These are phyloP conservation scores for Tachycineta bicolor DNA, from an alignment of 2,113 vertebrate species.

Conservation along the genomic window DNA sequence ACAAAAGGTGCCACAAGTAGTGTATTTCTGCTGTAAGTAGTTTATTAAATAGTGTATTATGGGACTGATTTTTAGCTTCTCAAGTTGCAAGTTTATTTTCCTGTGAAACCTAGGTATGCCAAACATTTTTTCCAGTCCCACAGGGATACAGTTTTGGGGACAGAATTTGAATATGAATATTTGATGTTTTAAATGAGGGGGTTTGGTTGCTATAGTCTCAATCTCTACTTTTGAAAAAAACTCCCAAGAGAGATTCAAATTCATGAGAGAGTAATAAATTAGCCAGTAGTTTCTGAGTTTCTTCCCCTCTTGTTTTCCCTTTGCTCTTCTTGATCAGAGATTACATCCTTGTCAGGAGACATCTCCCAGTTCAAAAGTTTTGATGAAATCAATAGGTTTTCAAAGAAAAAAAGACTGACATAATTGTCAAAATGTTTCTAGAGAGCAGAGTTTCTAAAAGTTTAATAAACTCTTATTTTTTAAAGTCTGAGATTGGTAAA, in stretches of 20 bases:
- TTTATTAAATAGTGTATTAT: background rate
- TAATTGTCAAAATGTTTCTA: background rate
- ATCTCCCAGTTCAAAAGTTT: background rate
- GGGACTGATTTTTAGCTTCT: background rate
- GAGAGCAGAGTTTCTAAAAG: background rate
- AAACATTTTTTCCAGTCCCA: background rate
- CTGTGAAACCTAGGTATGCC: background rate
- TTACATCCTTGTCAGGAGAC: background rate
- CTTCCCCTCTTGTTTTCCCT: fast-evolving
- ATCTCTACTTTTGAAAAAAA: background rate
- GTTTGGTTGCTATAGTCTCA: background rate
- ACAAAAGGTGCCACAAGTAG: background rate
- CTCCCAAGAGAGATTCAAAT: background rate
- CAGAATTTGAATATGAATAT: background rate
- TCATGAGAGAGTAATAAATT: background rate
- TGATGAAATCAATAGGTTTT: background rate
- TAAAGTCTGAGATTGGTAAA: background rate
- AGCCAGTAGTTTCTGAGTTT: background rate
- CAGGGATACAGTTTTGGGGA: background rate
- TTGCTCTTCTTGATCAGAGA: background rate
- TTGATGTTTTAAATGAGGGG: background rate
- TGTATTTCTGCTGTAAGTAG: background rate
- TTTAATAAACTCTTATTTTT: background rate
- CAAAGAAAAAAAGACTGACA: background rate
- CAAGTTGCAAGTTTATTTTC: background rate